These are phyloP conservation scores for Latrodectus elegans DNA, from an alignment of 2,888 invertebrate genomes.

Conservation along the genomic window DNA sequence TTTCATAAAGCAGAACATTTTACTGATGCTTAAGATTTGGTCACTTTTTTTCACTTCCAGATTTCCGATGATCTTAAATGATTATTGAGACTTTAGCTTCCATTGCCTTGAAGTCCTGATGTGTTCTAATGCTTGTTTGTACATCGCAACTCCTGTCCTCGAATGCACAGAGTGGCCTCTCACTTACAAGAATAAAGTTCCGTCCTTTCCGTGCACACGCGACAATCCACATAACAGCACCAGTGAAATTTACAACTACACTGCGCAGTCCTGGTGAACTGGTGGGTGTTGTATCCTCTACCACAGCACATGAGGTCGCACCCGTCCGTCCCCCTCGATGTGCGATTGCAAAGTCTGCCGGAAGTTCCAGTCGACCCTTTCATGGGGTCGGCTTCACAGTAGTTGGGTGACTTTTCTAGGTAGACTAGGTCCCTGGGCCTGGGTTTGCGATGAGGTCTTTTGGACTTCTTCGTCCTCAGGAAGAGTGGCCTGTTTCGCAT, in stretches of 20 bases:
- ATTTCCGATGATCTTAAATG: no score
- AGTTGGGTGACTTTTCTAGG: slow-evolving; percentile 89
- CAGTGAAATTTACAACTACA: slow-evolving; percentile 80
- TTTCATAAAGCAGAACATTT: no score
- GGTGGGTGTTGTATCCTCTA: slow-evolving; percentile 86
- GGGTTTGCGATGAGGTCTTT: slow-evolving; percentile 73
- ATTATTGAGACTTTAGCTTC: no score
- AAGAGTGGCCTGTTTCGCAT: slow-evolving; percentile 73
- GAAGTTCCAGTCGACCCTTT: slow-evolving; percentile 83
- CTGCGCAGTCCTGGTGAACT: slow-evolving; percentile 83
- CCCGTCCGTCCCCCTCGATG: slow-evolving; percentile 81
- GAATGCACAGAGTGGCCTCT: background rate
- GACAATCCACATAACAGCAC: slow-evolving; percentile 76
- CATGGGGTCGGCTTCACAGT: slow-evolving; percentile 86
- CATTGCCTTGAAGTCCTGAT: no score
- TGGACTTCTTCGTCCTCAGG: slow-evolving; percentile 73
- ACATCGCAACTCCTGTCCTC: no score
- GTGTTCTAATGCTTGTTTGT: no score
- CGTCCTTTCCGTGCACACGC: slow-evolving; percentile 75
- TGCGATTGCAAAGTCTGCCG: slow-evolving; percentile 70
- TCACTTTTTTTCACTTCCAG: no score
- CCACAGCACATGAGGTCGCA: slow-evolving; percentile 94
- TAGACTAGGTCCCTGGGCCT: slow-evolving; percentile 89
- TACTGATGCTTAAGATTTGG: no score
- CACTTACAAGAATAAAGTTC: slow-evolving; percentile 76